Conservation (phyloP, 2,797 vertebrate genomes). For the Helostoma temminkii region DNA sequence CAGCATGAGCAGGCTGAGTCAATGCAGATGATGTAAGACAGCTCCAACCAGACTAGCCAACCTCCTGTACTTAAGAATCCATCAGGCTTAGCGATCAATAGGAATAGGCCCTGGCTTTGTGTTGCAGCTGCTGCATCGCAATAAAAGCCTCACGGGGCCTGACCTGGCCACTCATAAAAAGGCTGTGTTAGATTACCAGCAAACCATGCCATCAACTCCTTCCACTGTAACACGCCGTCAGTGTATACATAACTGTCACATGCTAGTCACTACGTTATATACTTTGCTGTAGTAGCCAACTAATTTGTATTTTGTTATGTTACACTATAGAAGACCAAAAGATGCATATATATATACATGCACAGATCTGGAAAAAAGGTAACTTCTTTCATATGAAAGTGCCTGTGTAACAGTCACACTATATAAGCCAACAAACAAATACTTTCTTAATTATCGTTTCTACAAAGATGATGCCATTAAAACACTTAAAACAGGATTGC, state of each 20-base stretch:
- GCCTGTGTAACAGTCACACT: not conserved
- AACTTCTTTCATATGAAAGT: not conserved
- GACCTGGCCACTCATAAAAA: slow-evolving; percentile 58
- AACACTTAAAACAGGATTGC: too few species aligned
- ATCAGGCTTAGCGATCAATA: slow-evolving; percentile 76
- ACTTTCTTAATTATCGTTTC: not conserved
- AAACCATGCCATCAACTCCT: slow-evolving; percentile 25
- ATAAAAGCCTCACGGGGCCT: slow-evolving; percentile 64
- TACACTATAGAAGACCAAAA: slow-evolving; percentile 10
- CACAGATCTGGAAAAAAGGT: slow-evolving; percentile 31
- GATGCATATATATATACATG: not conserved
- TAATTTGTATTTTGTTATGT: not conserved
- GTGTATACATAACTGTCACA: slow-evolving; percentile 32
- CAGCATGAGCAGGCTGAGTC: slow-evolving; percentile 53
- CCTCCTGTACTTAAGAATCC: slow-evolving; percentile 76
- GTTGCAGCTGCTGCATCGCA: slow-evolving; percentile 75
- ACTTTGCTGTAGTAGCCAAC: slow-evolving; percentile 4
- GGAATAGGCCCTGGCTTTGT: slow-evolving; percentile 64
- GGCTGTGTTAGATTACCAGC: slow-evolving; percentile 51
- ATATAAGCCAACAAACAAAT: slow-evolving; percentile 6
- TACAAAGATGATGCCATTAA: not conserved
- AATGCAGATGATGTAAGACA: slow-evolving; percentile 70
- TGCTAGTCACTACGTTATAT: not conserved
- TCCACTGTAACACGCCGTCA: slow-evolving; percentile 23
- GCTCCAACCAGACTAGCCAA: slow-evolving; percentile 62